Base-by-base conservation (phyloP, 1,140 invertebrate genomes). In the Mya arenaria region DNA sequence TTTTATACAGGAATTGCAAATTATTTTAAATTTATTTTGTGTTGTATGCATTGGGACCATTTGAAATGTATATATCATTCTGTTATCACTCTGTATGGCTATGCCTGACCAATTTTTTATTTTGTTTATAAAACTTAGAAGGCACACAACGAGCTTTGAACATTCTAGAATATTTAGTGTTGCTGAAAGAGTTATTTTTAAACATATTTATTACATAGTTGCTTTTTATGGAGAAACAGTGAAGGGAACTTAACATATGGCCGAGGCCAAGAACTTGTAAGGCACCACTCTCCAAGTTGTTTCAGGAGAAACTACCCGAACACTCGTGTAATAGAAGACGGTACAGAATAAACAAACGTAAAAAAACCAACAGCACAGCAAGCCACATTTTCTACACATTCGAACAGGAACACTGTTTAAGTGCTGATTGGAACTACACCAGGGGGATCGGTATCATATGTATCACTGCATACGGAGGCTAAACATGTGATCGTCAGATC, bases 271-370 rank as follows among this genome's bases (percentile, higher is more conserved):
- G 23, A 71, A 13, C 48, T 81, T 17, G 71, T 84, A 10, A 30
- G 44, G 19, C 62, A 77, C 36, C 83, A 78, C 69, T 13, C 79
- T 84, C 90, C 89, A 62, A 63, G 79, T 65, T 80, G 80, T 30
- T 90, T 90, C 55, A 86, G 84, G 69, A 66, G 34, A 56, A 55
- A 87, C 13, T 89, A 83, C 86, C 85, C 88, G 41, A 79, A 41
- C 13, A 90, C 89, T 56, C 68, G 87, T 60, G 86, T 90, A 13
- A 89, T 88, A 30, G 48, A 90, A 48, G 89, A 91, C 86, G 84
- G 71, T 19, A 88, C 86, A 32, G 87, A 91, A 84, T 87, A 84
- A 34, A 86, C 85, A 78, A 82, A 82, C 63, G 72, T 79, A 28
- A 81, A 56, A 25, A 74, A 74, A 75, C 84, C 85, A 58, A 79